Conservation (phyloP, 2,113 vertebrate genomes). For the Peromyscus leucopus region DNA sequence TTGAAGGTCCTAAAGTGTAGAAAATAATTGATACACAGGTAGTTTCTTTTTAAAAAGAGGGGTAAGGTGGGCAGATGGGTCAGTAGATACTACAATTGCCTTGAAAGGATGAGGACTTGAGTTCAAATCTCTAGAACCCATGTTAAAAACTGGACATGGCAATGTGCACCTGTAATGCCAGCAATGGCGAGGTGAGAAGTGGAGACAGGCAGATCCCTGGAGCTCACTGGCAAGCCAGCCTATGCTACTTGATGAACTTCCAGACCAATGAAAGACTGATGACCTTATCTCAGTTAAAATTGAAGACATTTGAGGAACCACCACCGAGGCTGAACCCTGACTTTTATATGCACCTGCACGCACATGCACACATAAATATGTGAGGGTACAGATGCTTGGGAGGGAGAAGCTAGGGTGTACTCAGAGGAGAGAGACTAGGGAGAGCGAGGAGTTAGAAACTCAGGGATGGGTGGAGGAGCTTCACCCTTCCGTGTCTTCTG, state of each 20-base stretch:
- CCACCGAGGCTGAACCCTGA: not conserved
- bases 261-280: not conserved
- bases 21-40: not conserved
- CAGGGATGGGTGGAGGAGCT: not conserved
- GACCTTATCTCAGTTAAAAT: too few species aligned
- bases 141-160: not conserved
- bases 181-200: not conserved
- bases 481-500: not conserved
- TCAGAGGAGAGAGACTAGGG: not conserved
- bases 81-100: not conserved
- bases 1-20: not conserved
- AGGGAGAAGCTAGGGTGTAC: not conserved
- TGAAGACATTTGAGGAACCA: not conserved
- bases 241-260: not conserved
- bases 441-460: not conserved
- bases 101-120: not conserved
- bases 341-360: not conserved
- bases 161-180: not conserved
- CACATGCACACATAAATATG: not conserved
- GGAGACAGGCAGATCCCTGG: not conserved
- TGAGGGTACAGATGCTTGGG: not conserved
- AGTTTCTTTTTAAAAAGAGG: constrained; percentile 25
- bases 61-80: not conserved
- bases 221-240: not conserved
- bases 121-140: not conserved